These are phyloP conservation scores for Eremophila alpestris DNA, from an alignment of 2,797 vertebrate genomes.

Conservation along the genomic window DNA sequence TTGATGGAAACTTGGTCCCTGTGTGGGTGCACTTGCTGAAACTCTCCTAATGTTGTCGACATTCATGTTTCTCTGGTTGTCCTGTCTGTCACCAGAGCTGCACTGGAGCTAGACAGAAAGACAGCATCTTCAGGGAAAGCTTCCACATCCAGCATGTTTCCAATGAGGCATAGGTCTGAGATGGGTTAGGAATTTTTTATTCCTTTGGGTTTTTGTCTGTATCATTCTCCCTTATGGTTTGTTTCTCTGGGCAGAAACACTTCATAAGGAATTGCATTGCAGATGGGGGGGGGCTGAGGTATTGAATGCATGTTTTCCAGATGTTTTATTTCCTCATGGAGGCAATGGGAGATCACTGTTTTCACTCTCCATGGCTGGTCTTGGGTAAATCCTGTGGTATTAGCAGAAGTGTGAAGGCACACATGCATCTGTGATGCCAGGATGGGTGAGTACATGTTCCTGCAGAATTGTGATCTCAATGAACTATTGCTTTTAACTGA, in stretches of 20 bases:
- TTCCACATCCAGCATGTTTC: fast-evolving
- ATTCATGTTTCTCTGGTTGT: background rate
- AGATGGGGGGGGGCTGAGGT: background rate
- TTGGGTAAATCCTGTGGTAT: background rate
- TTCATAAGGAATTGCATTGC: background rate
- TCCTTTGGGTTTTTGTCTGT: fast-evolving
- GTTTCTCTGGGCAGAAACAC: background rate
- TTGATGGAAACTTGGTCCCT: background rate
- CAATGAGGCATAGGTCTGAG: background rate
- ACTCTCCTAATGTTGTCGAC: background rate
- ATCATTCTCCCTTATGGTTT: background rate
- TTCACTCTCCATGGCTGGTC: background rate
- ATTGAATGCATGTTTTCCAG: background rate
- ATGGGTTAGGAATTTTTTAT: background rate
- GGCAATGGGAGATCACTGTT: background rate
- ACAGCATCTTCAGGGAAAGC: background rate
- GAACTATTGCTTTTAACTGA: background rate
- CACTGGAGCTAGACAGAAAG: background rate
- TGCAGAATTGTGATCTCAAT: background rate
- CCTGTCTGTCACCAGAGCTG: background rate
- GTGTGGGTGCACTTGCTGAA: background rate
- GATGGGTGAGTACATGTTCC: background rate
- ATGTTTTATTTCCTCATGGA: background rate
- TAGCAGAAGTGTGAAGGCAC: background rate
- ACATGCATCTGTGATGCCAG: background rate